Conservation (phyloP, 2,888 invertebrate species). For the Oasisia sp. region DNA sequence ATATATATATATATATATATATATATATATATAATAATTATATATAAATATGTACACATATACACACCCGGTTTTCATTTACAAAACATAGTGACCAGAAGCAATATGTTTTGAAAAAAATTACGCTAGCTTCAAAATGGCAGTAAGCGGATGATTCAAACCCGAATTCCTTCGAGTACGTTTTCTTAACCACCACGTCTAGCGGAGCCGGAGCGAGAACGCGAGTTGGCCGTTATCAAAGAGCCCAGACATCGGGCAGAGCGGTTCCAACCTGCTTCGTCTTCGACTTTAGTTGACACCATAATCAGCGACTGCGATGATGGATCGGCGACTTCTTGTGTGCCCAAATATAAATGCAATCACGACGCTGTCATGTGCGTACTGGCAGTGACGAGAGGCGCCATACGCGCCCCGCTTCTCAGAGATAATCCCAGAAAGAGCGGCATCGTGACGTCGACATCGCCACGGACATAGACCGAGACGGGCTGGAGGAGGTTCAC, state of each 20-base stretch:
- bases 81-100: too few relatives aligned
- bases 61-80: too few relatives aligned
- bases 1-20: too few relatives aligned
- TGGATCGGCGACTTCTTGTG: not conserved
- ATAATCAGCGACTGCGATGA: not conserved
- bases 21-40: too few relatives aligned
- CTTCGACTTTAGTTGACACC: not conserved
- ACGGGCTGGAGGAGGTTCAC: too few relatives aligned
- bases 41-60: too few relatives aligned
- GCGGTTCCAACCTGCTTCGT: not conserved
- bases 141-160: too few relatives aligned
- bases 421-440: not conserved
- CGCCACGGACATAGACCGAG: not conserved
- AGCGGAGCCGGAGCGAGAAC: not conserved
- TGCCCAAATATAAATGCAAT: not conserved
- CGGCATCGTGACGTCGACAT: not conserved
- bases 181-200: not conserved
- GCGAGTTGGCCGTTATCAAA: not conserved
- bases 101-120: too few relatives aligned
- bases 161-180: not conserved
- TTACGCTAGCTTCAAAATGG: too few relatives aligned
- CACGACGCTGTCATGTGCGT: not conserved
- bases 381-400: not conserved
- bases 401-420: not conserved
- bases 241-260: not conserved